Percentiles rank a stretch among this genome's conserved stretches.
These are phyloP conservation scores for Dioctria linearis DNA, from an alignment of 2,888 invertebrate species.

Conservation along the genomic window DNA sequence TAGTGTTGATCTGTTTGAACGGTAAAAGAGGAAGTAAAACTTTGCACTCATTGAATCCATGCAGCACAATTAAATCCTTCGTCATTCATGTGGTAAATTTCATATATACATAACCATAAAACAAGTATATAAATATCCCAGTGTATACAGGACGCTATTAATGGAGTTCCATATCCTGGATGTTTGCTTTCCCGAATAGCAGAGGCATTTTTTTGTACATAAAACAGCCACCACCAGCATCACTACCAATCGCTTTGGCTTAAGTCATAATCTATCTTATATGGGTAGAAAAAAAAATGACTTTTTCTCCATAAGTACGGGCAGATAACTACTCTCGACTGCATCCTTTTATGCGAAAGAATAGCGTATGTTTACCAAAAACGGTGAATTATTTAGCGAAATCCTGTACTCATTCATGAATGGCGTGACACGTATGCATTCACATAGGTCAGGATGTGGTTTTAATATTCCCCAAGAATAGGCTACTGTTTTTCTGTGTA, in stretches of 20 bases:
- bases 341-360: conserved; percentile 33
- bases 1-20: conserved; percentile 46
- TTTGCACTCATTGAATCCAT: conserved; percentile 14
- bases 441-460: conserved; percentile 39
- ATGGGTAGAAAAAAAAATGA: background rate
- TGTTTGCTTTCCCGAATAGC: conserved; percentile 17
- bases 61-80: conserved; percentile 36
- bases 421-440: conserved; percentile 12
- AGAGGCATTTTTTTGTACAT: background rate
- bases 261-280: conserved; percentile 10
- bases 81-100: conserved; percentile 24
- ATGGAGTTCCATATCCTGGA: background rate
- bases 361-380: conserved; percentile 34
- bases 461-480: background rate
- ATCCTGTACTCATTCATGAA: background rate
- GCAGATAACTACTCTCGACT: conserved; percentile 25
- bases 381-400: conserved; percentile 38
- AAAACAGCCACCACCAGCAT: background rate
- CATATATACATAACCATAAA: conserved; percentile 4
- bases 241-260: background rate
- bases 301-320: background rate
- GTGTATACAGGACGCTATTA: background rate
- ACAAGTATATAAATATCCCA: conserved; percentile 17
- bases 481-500: background rate
- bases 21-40: conserved; percentile 35